Base-by-base conservation (phyloP, 35 echinoderm and acorn worm species). In the Heliocidaris erythrogramma region DNA sequence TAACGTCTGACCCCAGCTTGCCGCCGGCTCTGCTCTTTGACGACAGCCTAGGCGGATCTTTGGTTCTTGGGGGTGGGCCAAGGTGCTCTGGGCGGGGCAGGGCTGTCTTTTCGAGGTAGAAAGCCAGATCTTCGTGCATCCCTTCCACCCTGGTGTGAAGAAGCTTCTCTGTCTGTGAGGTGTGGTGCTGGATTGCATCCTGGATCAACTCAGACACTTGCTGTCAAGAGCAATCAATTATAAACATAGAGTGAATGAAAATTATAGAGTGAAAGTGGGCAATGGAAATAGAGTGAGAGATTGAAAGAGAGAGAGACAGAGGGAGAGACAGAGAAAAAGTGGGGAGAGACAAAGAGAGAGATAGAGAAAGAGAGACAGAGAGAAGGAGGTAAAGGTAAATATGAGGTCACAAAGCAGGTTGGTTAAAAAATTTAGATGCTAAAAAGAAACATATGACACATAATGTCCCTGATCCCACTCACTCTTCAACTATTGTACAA, bases 61-160 rank as follows among this genome's bases (percentile, higher is more conserved):
- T 97, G 93, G 95, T 99, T 49, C 97, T 93, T 65, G 98, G 97
- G 10, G 98, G 98, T 48, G 98, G 93, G 32, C 98, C 98, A 6
- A 99, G 92, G 88, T 93, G 96, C 27, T 88, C 94, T 69, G 98
- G 97, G 92, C 98, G 96, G 18, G 98, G 98, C 29, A 99, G 94
- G 21, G 96, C 93, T 5, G 98, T 99, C 90, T 97, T 99, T 92
- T 97, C 94, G 5, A 97, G 93, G 85, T 96, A 97, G 86, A 95
- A 97, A 29, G 96, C 94, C 49, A 97, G 65, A 85, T 94, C 95
- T 31, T 97, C 97, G 92, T 96, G 96, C 47, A 48, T 95, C 49
- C 97, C 98, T 89, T 99, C 97, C 2, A 99, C 93, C 53, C 93
- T 96, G 14, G 95, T 86, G 85, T 99, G 95, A 30, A 99, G 95